Percentiles rank a stretch among this genome's conserved stretches.
Conservation (phyloP, 2,888 invertebrate species). For the Unio delphinus region DNA sequence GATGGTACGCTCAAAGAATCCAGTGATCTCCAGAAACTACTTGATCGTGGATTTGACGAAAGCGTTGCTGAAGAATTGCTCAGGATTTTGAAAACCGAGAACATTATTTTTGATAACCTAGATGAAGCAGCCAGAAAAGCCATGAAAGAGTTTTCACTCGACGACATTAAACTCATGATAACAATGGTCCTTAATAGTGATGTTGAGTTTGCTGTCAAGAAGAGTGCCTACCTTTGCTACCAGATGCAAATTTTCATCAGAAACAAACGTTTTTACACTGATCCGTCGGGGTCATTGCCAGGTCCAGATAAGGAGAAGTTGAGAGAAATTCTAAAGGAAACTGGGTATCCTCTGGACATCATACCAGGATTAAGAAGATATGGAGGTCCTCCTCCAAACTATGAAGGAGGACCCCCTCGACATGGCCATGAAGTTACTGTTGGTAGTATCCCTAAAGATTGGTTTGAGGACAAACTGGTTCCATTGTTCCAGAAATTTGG, state of each 20-base stretch:
- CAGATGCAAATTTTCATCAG: slow-evolving; percentile 22
- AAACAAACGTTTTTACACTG: no score
- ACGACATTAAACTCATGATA: not conserved
- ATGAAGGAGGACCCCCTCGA: slow-evolving; percentile 23
- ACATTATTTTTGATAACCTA: slow-evolving; percentile 17
- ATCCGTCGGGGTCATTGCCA: no score
- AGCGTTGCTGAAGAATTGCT: slow-evolving; percentile 21
- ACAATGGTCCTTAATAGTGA: slow-evolving; percentile 7
- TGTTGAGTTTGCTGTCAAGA: slow-evolving; percentile 15
- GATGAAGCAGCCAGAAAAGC: slow-evolving; percentile 20
- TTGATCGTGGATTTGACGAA: slow-evolving; percentile 18
- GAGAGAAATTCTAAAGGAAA: slow-evolving; percentile 12
- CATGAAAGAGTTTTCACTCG: slow-evolving; percentile 6
- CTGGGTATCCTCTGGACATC: slow-evolving; percentile 22
- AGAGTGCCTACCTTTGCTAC: slow-evolving; percentile 20
- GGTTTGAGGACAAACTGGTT: slow-evolving; percentile 36
- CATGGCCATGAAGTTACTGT: slow-evolving; percentile 18
- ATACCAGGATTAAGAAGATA: slow-evolving; percentile 23
- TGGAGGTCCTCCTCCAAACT: slow-evolving; percentile 27
- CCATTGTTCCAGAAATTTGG: slow-evolving; percentile 24
- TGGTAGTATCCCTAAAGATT: slow-evolving; percentile 21
- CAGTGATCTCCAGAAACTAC: slow-evolving; percentile 16
- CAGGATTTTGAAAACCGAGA: slow-evolving; percentile 18
- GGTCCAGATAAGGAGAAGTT: slow-evolving; percentile 25
- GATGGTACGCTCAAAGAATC: no score